A percentile compares a stretch with the other conserved stretches of the same genome.
These are phyloP conservation scores for Schrankia costaestrigalis DNA, from an alignment of 2,888 invertebrate genomes.

Conservation along the genomic window DNA sequence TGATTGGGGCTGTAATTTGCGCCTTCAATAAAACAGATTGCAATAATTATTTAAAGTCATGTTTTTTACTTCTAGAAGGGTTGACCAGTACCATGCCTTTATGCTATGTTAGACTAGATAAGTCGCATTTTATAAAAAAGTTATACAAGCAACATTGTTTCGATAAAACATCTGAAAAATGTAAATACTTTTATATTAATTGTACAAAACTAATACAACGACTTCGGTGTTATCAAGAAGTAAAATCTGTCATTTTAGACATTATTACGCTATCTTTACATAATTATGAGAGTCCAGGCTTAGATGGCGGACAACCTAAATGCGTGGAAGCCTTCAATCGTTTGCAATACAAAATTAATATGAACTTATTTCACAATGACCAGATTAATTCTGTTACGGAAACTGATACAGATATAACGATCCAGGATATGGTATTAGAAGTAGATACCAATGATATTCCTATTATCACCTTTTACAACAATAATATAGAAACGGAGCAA, in stretches of 20 bases:
- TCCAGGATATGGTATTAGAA: too few species aligned
- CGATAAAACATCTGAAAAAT: constrained; percentile 10
- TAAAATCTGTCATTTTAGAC: constrained; percentile 13
- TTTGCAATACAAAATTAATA: too few species aligned
- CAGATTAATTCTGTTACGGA: too few species aligned
- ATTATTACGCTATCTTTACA: too few species aligned
- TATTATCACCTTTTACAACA: too few species aligned
- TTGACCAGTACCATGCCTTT: constrained; percentile 3
- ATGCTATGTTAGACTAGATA: constrained; percentile 14
- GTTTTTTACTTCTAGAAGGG: constrained; percentile 10
- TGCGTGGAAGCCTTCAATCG: too few species aligned
- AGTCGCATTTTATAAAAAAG: constrained; percentile 16
- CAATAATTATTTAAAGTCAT: constrained; percentile 12
- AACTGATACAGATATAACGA: too few species aligned
- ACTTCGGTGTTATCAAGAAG: constrained; percentile 11
- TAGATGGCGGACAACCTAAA: too few species aligned
- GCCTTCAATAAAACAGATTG: constrained; percentile 11
- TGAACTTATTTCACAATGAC: too few species aligned
- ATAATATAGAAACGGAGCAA: too few species aligned
- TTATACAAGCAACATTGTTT: constrained; percentile 14
- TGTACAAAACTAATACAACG: constrained; percentile 10
- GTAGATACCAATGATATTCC: too few species aligned
- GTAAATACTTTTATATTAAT: constrained; percentile 14
- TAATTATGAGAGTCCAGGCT: too few species aligned
- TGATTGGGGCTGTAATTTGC: constrained; percentile 12